These are phyloP conservation scores for Hydrotaea cyrtoneurina DNA, from an alignment of 2,888 invertebrate species.

Conservation along the genomic window DNA sequence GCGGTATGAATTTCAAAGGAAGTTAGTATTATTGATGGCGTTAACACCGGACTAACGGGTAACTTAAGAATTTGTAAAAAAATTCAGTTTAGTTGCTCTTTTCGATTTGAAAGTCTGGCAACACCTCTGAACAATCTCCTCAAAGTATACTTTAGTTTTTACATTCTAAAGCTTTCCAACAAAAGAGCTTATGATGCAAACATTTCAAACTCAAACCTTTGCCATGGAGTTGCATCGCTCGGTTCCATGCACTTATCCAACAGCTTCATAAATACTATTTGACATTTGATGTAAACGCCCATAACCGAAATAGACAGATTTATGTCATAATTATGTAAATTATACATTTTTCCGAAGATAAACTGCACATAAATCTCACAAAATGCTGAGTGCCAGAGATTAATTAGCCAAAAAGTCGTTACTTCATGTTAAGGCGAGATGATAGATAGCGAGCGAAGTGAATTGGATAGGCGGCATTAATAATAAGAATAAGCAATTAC, in stretches of 20 bases:
- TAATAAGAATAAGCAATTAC: conserved; percentile 71
- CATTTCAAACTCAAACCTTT: too few species aligned
- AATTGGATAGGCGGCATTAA: background rate
- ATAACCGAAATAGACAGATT: conserved; percentile 31
- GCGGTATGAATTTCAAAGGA: too few species aligned
- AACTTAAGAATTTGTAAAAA: too few species aligned
- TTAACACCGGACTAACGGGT: too few species aligned
- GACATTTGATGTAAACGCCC: conserved; percentile 27
- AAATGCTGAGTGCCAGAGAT: background rate
- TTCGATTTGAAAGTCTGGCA: too few species aligned
- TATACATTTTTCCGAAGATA: background rate
- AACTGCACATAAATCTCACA: background rate
- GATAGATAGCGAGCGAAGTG: background rate
- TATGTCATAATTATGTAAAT: conserved; percentile 41
- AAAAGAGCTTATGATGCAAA: too few species aligned
- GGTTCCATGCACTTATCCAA: background rate
- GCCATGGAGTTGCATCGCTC: too few species aligned
- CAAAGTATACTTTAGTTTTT: too few species aligned
- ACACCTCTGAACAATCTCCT: too few species aligned
- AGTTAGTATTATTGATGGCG: too few species aligned
- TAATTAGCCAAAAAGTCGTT: background rate
- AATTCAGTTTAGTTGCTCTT: background rate
- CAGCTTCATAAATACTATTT: background rate
- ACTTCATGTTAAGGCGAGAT: background rate
- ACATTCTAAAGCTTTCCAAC: too few species aligned